These are phyloP conservation scores for Galagoides demidoff DNA, from an alignment of 2,797 vertebrate genomes.

Conservation along the genomic window DNA sequence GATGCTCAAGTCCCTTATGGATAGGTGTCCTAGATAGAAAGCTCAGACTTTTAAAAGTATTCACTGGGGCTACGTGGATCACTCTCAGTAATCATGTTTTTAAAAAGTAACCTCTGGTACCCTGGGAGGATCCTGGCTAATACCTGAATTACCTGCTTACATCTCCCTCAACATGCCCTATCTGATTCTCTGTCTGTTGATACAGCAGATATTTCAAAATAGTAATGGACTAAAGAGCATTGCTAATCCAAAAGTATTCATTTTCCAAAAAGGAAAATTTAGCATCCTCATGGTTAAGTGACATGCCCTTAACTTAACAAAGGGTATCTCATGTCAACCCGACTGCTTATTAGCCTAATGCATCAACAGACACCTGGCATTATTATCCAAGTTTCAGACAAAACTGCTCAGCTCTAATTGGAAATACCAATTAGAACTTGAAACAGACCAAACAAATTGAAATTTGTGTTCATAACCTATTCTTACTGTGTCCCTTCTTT, in stretches of 20 bases:
- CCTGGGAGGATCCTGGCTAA: neutral
- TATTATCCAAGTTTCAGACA: neutral
- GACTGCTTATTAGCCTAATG: neutral
- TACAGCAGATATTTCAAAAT: conserved; percentile 21
- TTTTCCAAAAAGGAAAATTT: conserved; percentile 13
- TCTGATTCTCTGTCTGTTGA: neutral
- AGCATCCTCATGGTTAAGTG: neutral
- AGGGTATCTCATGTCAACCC: neutral
- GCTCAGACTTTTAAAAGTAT: neutral
- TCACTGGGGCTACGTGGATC: neutral
- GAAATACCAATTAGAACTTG: neutral
- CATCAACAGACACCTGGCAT: neutral
- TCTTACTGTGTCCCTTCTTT: neutral
- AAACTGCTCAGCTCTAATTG: neutral
- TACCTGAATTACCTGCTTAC: neutral
- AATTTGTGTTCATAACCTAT: neutral
- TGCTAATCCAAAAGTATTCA: conserved; percentile 1
- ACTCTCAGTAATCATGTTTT: neutral
- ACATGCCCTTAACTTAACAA: neutral
- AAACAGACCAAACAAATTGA: conserved; percentile 2
- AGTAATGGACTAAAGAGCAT: neutral
- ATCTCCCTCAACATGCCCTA: neutral
- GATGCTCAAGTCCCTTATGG: neutral
- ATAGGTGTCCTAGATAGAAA: neutral
- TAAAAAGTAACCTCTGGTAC: neutral